Percentiles rank a stretch among this genome's conserved stretches.
Conservation (phyloP, 2,113 vertebrate genomes). For the Dromas ardeola region DNA sequence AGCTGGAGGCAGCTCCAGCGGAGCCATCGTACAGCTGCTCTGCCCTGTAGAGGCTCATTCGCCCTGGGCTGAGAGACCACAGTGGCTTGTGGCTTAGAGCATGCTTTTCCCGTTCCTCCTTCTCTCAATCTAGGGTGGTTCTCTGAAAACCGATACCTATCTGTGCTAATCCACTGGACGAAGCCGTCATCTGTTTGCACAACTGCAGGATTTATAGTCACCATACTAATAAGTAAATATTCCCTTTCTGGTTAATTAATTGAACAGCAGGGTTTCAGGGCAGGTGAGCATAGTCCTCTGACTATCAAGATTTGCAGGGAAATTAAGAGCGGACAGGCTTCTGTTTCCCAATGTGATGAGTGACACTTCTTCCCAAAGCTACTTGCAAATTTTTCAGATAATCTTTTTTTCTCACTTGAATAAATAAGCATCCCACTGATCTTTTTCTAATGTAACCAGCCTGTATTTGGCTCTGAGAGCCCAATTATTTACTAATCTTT, state of each 20-base stretch:
- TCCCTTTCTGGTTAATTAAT: not conserved
- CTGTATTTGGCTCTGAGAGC: not conserved
- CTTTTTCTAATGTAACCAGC: not conserved
- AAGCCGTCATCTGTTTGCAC: not conserved
- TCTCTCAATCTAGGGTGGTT: not conserved
- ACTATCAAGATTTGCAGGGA: not conserved
- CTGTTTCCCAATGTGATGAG: not conserved
- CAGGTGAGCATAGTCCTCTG: not conserved
- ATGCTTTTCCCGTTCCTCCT: not conserved
- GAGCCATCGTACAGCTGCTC: not conserved
- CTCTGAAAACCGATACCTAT: not conserved
- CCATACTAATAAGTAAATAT: not conserved
- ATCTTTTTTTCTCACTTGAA: not conserved
- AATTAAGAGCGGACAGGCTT: not conserved
- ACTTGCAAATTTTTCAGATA: not conserved
- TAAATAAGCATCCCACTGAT: not conserved
- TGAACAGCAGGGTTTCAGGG: not conserved
- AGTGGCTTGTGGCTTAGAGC: not conserved
- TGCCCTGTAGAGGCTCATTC: not conserved
- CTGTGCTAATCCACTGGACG: not conserved
- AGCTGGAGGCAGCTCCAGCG: not conserved
- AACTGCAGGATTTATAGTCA: not conserved
- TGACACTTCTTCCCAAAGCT: not conserved
- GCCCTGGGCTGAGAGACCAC: not conserved
- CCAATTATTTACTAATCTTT: not conserved